Evolutionary conservation across 1,140 invertebrate genomes (phyloP).

Genomic region (Zophobas atratus): DNA sequence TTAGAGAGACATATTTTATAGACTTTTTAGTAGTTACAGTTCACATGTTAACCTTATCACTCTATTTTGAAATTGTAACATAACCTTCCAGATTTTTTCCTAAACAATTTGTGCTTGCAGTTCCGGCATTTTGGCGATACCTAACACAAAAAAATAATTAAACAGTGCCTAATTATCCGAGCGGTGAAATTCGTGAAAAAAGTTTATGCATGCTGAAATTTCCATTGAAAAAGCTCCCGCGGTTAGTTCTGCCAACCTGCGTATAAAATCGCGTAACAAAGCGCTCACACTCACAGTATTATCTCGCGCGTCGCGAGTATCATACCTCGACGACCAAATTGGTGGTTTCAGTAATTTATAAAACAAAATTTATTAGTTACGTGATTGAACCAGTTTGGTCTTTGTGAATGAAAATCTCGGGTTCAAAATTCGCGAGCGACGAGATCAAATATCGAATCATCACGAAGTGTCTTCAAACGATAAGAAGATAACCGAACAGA

Average conservation of each 20-base stretch:
- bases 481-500: constrained; percentile 10
- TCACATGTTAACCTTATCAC: no score
- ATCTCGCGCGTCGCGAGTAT: constrained; percentile 29
- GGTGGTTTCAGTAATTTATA: constrained; percentile 24
- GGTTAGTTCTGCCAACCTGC: background rate
- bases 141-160: no score
- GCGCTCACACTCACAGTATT: constrained; percentile 25
- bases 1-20: no score
- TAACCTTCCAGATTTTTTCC: no score
- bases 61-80: no score
- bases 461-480: background rate
- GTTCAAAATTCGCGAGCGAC: background rate
- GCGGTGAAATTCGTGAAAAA: background rate
- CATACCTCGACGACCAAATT: constrained; percentile 26
- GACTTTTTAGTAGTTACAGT: no score
- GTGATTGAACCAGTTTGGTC: constrained; percentile 36
- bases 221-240: constrained; percentile 5
- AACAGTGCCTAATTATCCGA: no score
- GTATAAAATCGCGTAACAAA: constrained; percentile 32
- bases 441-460: background rate
- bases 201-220: background rate
- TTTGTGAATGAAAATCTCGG: background rate
- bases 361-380: constrained; percentile 17
- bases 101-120: no score
- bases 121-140: no score